phyloP scores from a whole-genome alignment of 2,888 invertebrate species.

The Bursaphelenchus okinawaensis region DNA sequence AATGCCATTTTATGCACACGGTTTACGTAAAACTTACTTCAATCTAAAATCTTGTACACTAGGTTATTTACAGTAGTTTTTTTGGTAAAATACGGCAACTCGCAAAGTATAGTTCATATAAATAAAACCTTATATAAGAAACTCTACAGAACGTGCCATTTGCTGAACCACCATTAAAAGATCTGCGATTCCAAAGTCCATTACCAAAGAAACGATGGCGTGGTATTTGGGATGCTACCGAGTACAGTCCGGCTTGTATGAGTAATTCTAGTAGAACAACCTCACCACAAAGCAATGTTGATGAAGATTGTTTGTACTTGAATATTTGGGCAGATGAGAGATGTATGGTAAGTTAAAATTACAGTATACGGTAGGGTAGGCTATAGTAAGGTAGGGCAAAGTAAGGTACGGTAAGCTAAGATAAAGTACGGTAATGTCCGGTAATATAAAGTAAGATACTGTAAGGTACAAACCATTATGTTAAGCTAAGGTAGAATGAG shows the following conservation, averaged over 20 bases:
- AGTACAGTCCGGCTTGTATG: slow-evolving; percentile 42
- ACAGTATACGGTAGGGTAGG: neutral
- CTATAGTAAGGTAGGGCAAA: too few species aligned
- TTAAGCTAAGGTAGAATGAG: neutral
- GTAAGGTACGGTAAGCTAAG: too few species aligned
- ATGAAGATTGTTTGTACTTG: slow-evolving; percentile 43
- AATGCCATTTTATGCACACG: too few species aligned
- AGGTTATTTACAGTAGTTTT: too few species aligned
- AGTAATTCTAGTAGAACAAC: slow-evolving; percentile 37
- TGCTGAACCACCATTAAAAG: slow-evolving; percentile 40
- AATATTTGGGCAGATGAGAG: slow-evolving; percentile 38
- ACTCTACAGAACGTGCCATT: slow-evolving; percentile 39
- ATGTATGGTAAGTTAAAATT: slow-evolving; percentile 30
- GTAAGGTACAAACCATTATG: too few species aligned
- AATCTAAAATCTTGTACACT: too few species aligned
- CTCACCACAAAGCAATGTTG: slow-evolving; percentile 38
- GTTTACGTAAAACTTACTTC: too few species aligned
- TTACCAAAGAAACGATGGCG: slow-evolving; percentile 31
- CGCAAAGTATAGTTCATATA: too few species aligned
- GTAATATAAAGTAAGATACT: too few species aligned
- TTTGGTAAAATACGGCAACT: neutral
- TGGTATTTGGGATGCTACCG: slow-evolving; percentile 31
- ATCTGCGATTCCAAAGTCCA: slow-evolving; percentile 37
- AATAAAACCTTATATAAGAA: too few species aligned
- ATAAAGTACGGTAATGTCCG: too few species aligned